Evolutionary conservation across 2,113 vertebrate species (phyloP).

Genomic region (Telmatochromis sp.): DNA sequence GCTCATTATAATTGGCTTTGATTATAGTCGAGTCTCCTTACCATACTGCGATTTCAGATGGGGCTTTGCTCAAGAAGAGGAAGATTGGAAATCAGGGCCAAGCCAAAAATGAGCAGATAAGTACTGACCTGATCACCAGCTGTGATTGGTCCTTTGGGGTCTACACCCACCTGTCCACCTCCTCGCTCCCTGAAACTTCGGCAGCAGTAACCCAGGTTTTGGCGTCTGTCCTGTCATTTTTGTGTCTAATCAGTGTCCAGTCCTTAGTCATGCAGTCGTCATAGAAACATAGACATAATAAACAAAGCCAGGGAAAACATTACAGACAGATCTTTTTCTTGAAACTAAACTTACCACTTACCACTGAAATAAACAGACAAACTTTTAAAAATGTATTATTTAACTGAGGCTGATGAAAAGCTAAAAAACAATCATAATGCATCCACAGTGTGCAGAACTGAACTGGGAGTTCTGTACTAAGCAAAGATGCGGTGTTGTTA

Average conservation of each 20-base stretch:
- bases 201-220: background rate
- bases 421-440: background rate
- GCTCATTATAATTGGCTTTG: background rate
- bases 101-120: constrained; percentile 32
- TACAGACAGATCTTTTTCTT: background rate
- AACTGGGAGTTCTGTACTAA: background rate
- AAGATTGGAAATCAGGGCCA: constrained; percentile 23
- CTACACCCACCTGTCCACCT: constrained; percentile 65
- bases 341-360: background rate
- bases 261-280: background rate
- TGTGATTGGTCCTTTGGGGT: constrained; percentile 65
- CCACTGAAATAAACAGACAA: background rate
- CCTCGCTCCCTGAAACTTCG: background rate
- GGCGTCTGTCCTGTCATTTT: background rate
- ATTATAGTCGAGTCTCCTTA: constrained; percentile 35
- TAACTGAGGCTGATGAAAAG: background rate
- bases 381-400: background rate
- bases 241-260: background rate
- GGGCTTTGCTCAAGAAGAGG: constrained; percentile 3
- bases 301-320: background rate
- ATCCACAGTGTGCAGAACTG: background rate
- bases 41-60: constrained; percentile 58
- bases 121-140: constrained; percentile 41
- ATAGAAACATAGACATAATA: background rate
- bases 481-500: background rate